A percentile compares a stretch with the other conserved stretches of the same genome.
Evolutionary conservation across 2,113 vertebrate species (phyloP).

Genomic region (Gila orcuttii): DNA sequence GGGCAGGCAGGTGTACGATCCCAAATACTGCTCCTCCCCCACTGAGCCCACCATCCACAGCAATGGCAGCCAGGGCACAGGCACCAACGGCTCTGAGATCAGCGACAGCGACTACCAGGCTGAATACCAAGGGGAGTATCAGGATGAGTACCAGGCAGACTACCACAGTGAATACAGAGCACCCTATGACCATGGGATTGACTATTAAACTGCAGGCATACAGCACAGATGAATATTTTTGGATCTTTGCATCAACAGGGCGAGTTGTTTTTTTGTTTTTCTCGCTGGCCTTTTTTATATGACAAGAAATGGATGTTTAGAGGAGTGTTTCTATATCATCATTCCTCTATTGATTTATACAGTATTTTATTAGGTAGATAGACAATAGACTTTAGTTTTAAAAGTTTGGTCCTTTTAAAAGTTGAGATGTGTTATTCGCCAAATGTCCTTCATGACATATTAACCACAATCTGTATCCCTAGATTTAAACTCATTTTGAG

Average conservation of each 20-base stretch:
- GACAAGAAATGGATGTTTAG: conserved; percentile 27
- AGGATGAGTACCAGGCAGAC: conserved; percentile 82
- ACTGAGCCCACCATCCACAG: conserved; percentile 80
- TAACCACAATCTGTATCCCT: background rate
- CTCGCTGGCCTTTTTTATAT: conserved; percentile 49
- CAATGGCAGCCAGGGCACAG: conserved; percentile 87
- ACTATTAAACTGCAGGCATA: conserved; percentile 41
- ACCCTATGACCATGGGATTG: conserved; percentile 49
- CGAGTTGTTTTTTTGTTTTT: conserved; percentile 40
- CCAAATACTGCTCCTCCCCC: conserved; percentile 85
- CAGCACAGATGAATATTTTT: conserved; percentile 26
- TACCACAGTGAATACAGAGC: conserved; percentile 79
- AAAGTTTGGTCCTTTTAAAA: conserved; percentile 13
- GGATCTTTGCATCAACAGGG: conserved; percentile 52
- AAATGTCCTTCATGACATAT: background rate
- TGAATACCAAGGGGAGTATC: conserved; percentile 84
- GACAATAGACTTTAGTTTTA: conserved; percentile 15
- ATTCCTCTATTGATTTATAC: conserved; percentile 42
- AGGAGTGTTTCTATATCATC: conserved; percentile 23
- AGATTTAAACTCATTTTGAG: background rate
- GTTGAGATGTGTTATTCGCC: conserved; percentile 3
- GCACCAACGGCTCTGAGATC: conserved; percentile 85
- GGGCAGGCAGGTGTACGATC: conserved; percentile 88
- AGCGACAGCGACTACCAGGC: conserved; percentile 89
- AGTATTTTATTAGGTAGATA: conserved; percentile 46